Evolutionary conservation across 2,113 vertebrate species (phyloP).

Genomic region (Megaceryle torquata): DNA sequence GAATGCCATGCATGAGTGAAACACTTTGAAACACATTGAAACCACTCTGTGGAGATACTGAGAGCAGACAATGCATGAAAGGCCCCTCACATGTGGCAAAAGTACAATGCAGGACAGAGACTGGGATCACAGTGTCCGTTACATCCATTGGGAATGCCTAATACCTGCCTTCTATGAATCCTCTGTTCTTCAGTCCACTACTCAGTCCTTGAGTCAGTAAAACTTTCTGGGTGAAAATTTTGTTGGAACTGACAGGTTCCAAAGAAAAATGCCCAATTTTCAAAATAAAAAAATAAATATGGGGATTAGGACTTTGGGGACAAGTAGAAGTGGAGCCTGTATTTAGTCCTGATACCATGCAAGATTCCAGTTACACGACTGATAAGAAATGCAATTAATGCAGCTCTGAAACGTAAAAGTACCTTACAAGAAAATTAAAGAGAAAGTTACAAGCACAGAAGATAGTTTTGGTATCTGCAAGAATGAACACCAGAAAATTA

Average conservation of each 20-base stretch:
- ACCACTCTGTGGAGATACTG: not conserved
- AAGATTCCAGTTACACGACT: not conserved
- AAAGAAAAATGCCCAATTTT: not conserved
- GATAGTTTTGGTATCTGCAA: not conserved
- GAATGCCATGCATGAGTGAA: fast-evolving
- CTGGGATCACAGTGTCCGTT: fast-evolving
- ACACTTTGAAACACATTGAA: not conserved
- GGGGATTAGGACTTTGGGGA: not conserved
- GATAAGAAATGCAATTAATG: not conserved
- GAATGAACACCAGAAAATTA: not conserved
- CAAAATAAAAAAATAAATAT: not conserved
- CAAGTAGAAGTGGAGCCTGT: not conserved
- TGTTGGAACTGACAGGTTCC: fast-evolving
- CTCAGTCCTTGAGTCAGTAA: not conserved
- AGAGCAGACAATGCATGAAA: not conserved
- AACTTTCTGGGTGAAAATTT: not conserved
- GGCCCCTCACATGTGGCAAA: fast-evolving
- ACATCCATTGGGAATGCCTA: not conserved
- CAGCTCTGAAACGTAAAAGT: not conserved
- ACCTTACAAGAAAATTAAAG: not conserved
- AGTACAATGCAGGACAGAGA: not conserved
- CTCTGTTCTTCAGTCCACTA: not conserved
- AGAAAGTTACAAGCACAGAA: not conserved
- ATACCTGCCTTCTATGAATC: not conserved
- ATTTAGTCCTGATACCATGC: not conserved